These are phyloP conservation scores for Strigamia maritima DNA, from an alignment of 2,888 invertebrate species.

Conservation along the genomic window DNA sequence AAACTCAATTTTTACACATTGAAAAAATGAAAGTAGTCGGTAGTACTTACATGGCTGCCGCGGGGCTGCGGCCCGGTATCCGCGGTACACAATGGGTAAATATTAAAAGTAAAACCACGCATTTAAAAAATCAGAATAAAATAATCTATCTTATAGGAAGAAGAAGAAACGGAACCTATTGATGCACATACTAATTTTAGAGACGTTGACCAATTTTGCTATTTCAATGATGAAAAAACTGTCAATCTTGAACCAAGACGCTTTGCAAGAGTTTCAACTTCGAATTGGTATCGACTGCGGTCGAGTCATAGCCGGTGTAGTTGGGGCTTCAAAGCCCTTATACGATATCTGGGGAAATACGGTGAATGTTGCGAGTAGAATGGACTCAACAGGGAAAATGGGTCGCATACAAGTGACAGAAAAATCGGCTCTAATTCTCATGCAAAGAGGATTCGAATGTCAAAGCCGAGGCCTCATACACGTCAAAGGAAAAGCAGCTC, in stretches of 20 bases:
- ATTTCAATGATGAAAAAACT: conserved; percentile 67
- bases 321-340: conserved; percentile 87
- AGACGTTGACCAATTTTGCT: conserved; percentile 67
- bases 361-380: conserved; percentile 92
- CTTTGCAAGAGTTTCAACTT: conserved; percentile 63
- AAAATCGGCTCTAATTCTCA: conserved; percentile 52
- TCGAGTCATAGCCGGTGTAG: conserved; percentile 87
- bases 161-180: not conserved
- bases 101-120: not conserved
- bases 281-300: conserved; percentile 86
- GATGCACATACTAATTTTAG: conserved; percentile 50
- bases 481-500: conserved; percentile 55
- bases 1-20: conserved; percentile 63
- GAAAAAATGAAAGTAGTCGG: conserved; percentile 97
- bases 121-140: not conserved
- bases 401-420: conserved; percentile 68
- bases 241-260: conserved; percentile 60
- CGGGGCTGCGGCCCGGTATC: conserved; percentile 75
- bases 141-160: not conserved
- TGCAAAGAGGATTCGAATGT: conserved; percentile 50
- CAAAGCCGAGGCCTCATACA: conserved; percentile 55
- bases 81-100: conserved; percentile 57
- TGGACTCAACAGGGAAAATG: conserved; percentile 85
- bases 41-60: conserved; percentile 96
- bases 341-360: conserved; percentile 98